Base-by-base conservation (phyloP, 2,888 invertebrate genomes). In the Tetragonula carbonaria region DNA sequence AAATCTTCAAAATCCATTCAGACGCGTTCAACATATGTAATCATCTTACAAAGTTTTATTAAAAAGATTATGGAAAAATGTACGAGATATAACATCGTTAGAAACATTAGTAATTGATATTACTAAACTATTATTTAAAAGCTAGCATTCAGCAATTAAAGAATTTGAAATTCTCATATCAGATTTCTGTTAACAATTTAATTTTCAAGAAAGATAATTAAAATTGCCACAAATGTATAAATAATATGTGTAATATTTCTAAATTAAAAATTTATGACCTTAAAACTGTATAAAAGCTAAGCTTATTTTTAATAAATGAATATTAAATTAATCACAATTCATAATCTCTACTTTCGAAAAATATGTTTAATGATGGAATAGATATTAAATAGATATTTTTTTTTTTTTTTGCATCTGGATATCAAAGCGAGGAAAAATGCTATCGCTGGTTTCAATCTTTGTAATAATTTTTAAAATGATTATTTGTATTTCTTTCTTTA, bases 141-240 rank as follows among this genome's bases (percentile, higher is more conserved):
- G n/a, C 11, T 57, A n/a, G 5, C 5, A 13, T 57, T n/a, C 0
- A 1, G 5, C 4, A n/a, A 5, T 57, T n/a, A 57, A 62, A 1
- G 23, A 16, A 16, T 0, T 62, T 14, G 0, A 62, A 16, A 16
- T 0, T 62, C 16, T 16, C 2, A 16, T 62, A 8, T 62, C 16
- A 8, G 16, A 62, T 28, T 3, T 23, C 16, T 23, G 16, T 23
- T 6, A 59, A 59, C 59, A 59, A 0, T 62, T n/a, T 8, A 45
- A 45, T 45, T 45, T 45, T 45, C 45, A 45, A 45, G 45, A 45
- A 45, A 45, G 8, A 45, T 45, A 8, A 45, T 45, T 45, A 45
- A 11, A 11, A 45, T 45, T 8, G 8, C 2, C 16, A 14, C n/a
- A 2, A n/a, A n/a, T 57, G 5, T n/a, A 14, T 57, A 45, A 67